phyloP scores from a whole-genome alignment of 2,113 vertebrate genomes.

The Paradoxurus hermaphroditus region DNA sequence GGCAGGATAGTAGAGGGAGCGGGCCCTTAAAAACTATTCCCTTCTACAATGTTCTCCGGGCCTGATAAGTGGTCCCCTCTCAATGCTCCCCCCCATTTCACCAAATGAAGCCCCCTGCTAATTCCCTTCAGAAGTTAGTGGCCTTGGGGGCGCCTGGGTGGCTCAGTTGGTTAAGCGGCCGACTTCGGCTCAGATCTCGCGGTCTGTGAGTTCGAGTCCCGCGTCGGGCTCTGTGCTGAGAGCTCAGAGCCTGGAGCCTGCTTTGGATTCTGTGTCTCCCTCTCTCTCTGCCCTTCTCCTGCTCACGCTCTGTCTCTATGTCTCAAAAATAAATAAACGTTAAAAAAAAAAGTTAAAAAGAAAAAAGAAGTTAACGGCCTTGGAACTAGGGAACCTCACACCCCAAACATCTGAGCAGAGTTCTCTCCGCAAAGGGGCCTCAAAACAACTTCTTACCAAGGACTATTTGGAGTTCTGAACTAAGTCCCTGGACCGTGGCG shows the following conservation, averaged over 20 bases:
- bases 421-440: not conserved
- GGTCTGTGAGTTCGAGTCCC: too few species aligned
- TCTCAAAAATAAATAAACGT: too few species aligned
- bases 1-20: not conserved
- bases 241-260: too few species aligned
- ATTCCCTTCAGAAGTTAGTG: not conserved
- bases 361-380: not conserved
- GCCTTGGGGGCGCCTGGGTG: too few species aligned
- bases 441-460: not conserved
- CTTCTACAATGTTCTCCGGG: not conserved
- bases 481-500: not conserved
- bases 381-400: not conserved
- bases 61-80: not conserved
- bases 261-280: too few species aligned
- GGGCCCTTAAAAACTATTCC: conserved; percentile 1
- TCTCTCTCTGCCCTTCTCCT: too few species aligned
- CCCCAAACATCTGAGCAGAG: not conserved
- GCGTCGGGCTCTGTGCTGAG: too few species aligned
- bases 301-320: too few species aligned
- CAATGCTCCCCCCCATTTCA: not conserved
- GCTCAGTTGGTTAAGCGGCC: too few species aligned
- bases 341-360: too few species aligned
- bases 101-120: not conserved
- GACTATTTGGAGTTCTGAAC: not conserved
- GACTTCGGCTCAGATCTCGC: too few species aligned